Percentiles rank a stretch among this genome's conserved stretches.
Conservation (phyloP, 2,888 invertebrate species). For the Sericinus montela region DNA sequence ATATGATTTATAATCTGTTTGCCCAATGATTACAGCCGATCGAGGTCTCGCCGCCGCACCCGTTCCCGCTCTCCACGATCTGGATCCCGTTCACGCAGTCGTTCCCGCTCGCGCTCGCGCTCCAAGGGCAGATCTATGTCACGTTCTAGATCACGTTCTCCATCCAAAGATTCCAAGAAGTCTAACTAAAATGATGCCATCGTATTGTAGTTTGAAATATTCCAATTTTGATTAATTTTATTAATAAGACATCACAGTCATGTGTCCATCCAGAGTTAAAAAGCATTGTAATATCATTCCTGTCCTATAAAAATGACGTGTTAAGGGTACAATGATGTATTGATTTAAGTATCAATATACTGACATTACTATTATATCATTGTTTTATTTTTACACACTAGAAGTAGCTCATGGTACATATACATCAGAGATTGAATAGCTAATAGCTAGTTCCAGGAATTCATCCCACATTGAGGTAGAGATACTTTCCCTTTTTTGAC, state of each 20-base stretch:
- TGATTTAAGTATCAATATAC: conserved; percentile 57
- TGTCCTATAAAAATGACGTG: conserved; percentile 41
- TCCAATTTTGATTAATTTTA: conserved; percentile 23
- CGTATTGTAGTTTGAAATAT: conserved; percentile 24
- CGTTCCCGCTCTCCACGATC: conserved; percentile 79
- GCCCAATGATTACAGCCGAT: conserved; percentile 64
- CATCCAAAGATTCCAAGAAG: conserved; percentile 73
- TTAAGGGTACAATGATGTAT: conserved; percentile 46
- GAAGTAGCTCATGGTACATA: no score
- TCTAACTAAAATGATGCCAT: conserved; percentile 45
- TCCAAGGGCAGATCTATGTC: conserved; percentile 73
- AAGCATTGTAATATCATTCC: conserved; percentile 49
- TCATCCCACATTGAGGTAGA: no score
- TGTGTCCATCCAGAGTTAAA: conserved; percentile 21
- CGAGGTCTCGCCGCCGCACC: conserved; percentile 81
- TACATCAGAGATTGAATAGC: no score
- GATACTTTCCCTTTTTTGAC: no score
- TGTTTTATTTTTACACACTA: not conserved
- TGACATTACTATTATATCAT: conserved; percentile 30
- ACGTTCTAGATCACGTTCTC: conserved; percentile 69
- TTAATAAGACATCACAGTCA: conserved; percentile 20
- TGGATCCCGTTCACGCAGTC: conserved; percentile 68
- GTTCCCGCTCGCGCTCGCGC: conserved; percentile 74
- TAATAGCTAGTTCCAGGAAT: no score
- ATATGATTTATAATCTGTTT: conserved; percentile 6